Evolutionary conservation across 1,140 invertebrate genomes (phyloP), one percentile per base, ranked within the genome.

Genomic region (Ceratina calcarata): DNA sequence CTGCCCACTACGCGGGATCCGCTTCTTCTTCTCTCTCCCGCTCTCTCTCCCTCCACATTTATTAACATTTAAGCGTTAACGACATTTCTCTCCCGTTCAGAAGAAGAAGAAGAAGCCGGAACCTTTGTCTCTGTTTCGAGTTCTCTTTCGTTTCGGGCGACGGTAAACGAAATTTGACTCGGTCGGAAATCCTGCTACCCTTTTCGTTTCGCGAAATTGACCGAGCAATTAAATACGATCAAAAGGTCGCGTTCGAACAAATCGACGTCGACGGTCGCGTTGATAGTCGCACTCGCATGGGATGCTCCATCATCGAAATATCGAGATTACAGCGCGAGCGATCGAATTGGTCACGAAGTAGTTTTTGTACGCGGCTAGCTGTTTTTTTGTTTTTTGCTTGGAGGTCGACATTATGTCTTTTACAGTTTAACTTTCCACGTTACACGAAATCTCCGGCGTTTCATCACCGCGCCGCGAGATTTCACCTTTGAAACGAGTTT

Each of bases 31-130:
- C 78, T 82, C 74, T 88, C 79, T 79, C 80, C 75, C 76, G 2
- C 84, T 83, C 89, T 78, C 74, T 81, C 78, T 81, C 85, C 84
- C 89, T 86, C 89, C 88, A 92, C 91, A 92, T 93, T 93, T 92
- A 88, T 91, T 91, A 92, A 91, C 89, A 86, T 91, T 91, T 91
- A 89, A 92, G 90, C 90, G 89, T 92, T 91, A 91, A 92, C 89
- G 90, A 91, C 87, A 91, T 90, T 92, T 91, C 88, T 90, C 85
- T 78, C 65, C 37, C 65, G 84, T 76, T 75, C 37, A 73, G 69
- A 78, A 70, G 76, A 18, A 58, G 61, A 55, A 49, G 74, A 73
- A 82, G 61, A 55, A 85, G 80, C 83, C 83, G 85, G 83, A 89
- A 78, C 37, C 37, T 45, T 45, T 45, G 37, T 45, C 72, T 67